Base-by-base conservation (phyloP, 2,113 vertebrate genomes). In the Halichoeres trimaculatus region DNA sequence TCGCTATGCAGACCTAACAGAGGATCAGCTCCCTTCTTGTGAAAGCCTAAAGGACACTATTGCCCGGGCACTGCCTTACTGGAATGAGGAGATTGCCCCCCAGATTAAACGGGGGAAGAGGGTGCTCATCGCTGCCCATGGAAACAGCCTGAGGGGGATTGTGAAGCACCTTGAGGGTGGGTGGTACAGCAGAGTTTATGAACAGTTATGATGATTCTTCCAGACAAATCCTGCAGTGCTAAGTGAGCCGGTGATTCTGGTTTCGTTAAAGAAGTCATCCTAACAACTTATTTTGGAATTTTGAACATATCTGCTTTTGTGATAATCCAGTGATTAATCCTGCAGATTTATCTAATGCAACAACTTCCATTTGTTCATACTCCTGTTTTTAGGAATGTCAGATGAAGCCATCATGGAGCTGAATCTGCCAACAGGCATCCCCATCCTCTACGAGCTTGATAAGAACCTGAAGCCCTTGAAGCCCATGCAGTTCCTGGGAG, bases 391-490 rank as follows among this genome's bases (percentile, higher is more conserved):
- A 92, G 91, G 96, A 80, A 97, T 99, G 94, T 96, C 98, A 0
- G 98, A 99, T 75, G 98, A 95, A 81, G 96, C 95, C 63, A 99
- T 99, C 92, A 99, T 99, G 98, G 98, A 99, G 84, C 92, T 99
- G 81, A 99, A 99, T 90, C 93, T 99, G 83, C 98, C 98, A n/a
- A 99, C 98, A 0, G 98, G 98, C 23, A 99, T 99, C 88, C 98
- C 98, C 36, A 98, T 99, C 0, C 95, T 99, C 53, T 99, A 98
- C 0, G 98, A 99, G 82, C 91, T 99, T 51, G 98, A 99, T 90
- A 96, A 97, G 91, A 96, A 99, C 91, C 93, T 99, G 91, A 99
- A 99, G 90, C 98, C 98, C 0, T 71, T 97, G 78, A 98, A 97
- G 86, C 95, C 96, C 38, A 92, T 91, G 91, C 98, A 98, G 92